Conservation (phyloP, 53 echinoderm and acorn worm genomes). For the Astropecten irregularis region DNA sequence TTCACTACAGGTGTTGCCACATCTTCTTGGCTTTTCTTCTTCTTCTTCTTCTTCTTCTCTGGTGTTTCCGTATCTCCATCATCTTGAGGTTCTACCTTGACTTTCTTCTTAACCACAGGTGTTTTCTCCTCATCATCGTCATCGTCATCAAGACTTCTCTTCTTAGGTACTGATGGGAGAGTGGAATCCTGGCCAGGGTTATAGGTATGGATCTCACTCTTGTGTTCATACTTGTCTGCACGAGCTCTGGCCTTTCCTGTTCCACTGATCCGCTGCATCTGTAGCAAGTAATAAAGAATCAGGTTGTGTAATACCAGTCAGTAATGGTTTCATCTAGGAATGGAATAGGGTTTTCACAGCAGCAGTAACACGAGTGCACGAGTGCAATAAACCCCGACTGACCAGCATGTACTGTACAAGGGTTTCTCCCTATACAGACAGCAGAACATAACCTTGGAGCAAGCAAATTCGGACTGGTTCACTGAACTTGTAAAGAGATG, state of each 20-base stretch:
- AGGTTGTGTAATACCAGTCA: no score
- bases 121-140: conserved; percentile 35
- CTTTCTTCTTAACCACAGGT: conserved; percentile 4
- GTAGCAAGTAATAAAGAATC: background rate
- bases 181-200: conserved; percentile 92
- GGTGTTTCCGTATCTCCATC: conserved; percentile 9
- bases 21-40: conserved; percentile 72
- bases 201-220: conserved; percentile 89
- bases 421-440: no score
- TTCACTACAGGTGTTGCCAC: conserved; percentile 32
- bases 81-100: conserved; percentile 22
- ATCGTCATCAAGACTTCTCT: conserved; percentile 66
- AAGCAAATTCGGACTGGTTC: no score
- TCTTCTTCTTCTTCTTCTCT: conserved; percentile 78
- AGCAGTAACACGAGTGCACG: no score
- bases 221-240: conserved; percentile 91
- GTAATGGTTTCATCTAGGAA: no score
- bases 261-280: conserved; percentile 86
- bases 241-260: conserved; percentile 88
- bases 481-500: no score
- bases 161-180: conserved; percentile 80
- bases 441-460: no score
- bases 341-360: no score
- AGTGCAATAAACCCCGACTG: no score
- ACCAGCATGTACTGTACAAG: no score